A percentile compares a stretch with the other conserved stretches of the same genome.
Evolutionary conservation across 2,797 vertebrate species (phyloP).

Genomic region (Sylvilagus floridanus): DNA sequence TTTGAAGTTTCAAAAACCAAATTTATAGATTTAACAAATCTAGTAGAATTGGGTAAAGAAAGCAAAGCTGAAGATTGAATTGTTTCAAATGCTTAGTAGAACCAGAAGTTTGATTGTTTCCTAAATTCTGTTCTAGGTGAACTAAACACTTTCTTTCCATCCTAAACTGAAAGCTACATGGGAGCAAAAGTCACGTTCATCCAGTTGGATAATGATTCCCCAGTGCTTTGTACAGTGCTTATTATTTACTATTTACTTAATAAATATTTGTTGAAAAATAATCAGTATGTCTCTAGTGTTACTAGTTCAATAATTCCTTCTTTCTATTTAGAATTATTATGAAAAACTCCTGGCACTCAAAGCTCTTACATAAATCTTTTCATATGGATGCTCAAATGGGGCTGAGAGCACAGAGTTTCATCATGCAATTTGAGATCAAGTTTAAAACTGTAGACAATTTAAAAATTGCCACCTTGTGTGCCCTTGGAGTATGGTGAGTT

Average conservation of each 20-base stretch:
- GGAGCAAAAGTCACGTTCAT: background rate
- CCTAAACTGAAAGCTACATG: background rate
- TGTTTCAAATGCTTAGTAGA: background rate
- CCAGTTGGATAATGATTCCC: background rate
- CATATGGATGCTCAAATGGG: background rate
- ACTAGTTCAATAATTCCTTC: background rate
- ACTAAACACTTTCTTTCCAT: background rate
- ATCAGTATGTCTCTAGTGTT: background rate
- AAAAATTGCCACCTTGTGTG: background rate
- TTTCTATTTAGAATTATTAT: background rate
- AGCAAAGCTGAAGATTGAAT: background rate
- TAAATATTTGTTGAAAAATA: background rate
- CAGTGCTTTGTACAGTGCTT: background rate
- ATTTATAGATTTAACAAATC: background rate
- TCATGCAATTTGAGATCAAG: background rate
- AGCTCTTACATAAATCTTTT: background rate
- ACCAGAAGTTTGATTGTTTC: background rate
- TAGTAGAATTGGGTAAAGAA: background rate
- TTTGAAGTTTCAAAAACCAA: background rate
- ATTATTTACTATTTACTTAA: background rate
- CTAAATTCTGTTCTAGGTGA: background rate
- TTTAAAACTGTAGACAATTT: background rate
- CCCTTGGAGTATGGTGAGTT: background rate
- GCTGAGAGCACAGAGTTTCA: background rate
- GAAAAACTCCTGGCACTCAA: background rate